Evolutionary conservation across 2,113 vertebrate species (phyloP).

Genomic region (Limnothrissa miodon): DNA sequence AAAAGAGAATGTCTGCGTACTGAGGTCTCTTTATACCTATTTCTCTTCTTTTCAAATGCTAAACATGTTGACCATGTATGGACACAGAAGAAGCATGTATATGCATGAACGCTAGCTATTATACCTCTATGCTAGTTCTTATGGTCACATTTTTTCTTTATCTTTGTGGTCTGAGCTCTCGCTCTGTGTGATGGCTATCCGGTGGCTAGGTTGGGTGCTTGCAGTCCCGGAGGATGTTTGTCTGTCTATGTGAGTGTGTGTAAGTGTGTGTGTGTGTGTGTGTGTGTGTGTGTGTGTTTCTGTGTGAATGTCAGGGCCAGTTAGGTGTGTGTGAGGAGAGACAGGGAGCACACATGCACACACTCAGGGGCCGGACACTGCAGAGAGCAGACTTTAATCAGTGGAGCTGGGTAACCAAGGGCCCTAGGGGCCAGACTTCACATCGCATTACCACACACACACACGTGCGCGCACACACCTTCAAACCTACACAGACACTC

Average conservation of each 20-base stretch:
- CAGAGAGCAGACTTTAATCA: constrained; percentile 32
- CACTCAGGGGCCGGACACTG: constrained; percentile 20
- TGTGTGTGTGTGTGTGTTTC: neutral
- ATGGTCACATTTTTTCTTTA: neutral
- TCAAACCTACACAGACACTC: constrained; percentile 17
- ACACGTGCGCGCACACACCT: neutral
- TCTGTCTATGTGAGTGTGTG: neutral
- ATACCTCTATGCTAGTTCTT: neutral
- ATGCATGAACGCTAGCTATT: neutral
- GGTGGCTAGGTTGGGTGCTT: neutral
- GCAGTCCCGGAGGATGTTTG: neutral
- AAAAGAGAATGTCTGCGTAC: too few relatives aligned
- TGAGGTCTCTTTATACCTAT: too few relatives aligned
- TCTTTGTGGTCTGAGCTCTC: neutral
- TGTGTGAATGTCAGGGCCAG: constrained; percentile 19
- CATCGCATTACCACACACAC: constrained; percentile 21
- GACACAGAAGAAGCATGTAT: neutral
- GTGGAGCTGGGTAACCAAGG: constrained; percentile 22
- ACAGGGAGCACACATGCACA: constrained; percentile 27
- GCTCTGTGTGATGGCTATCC: neutral
- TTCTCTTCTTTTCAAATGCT: too few relatives aligned
- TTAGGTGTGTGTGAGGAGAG: constrained; percentile 26
- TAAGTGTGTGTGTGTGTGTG: neutral
- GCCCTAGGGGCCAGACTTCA: constrained; percentile 24
- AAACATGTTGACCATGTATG: neutral